phyloP scores from a whole-genome alignment of 2,113 vertebrate species.

The Ceyx cyanopectus region DNA sequence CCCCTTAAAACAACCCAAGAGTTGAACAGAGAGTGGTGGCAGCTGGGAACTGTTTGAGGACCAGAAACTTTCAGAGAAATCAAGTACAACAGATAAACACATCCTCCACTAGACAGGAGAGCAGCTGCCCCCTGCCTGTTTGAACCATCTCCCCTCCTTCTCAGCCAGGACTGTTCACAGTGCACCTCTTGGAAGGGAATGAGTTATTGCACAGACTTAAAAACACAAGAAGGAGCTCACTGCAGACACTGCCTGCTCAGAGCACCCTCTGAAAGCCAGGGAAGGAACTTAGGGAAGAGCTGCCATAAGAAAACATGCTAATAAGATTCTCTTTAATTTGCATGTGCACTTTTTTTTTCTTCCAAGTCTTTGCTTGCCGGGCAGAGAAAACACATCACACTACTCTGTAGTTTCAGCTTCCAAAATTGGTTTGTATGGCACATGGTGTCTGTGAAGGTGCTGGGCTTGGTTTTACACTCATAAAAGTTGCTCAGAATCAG shows the following conservation, averaged over 20 bases:
- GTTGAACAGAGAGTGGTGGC: background rate
- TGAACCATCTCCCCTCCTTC: background rate
- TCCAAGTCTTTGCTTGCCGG: background rate
- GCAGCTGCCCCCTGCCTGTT: background rate
- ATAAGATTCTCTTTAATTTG: constrained; percentile 54
- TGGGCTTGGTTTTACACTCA: background rate
- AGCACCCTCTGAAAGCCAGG: background rate
- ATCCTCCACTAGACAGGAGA: background rate
- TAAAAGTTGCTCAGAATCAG: background rate
- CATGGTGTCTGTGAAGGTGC: background rate
- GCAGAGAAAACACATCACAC: background rate
- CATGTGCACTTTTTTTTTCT: background rate
- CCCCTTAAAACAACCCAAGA: background rate
- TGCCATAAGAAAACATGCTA: background rate
- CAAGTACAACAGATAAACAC: background rate
- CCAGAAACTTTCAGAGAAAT: background rate
- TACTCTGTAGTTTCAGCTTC: background rate
- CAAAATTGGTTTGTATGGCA: background rate
- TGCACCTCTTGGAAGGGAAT: background rate
- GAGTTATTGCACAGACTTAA: background rate
- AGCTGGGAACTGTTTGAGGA: background rate
- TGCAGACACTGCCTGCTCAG: background rate
- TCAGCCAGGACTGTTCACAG: background rate
- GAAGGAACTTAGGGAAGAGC: background rate
- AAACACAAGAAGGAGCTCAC: background rate